Evolutionary conservation across 2,888 invertebrate species (phyloP), one percentile per base, ranked within the genome.

Genomic region (Sarcophaga caerulescens): DNA sequence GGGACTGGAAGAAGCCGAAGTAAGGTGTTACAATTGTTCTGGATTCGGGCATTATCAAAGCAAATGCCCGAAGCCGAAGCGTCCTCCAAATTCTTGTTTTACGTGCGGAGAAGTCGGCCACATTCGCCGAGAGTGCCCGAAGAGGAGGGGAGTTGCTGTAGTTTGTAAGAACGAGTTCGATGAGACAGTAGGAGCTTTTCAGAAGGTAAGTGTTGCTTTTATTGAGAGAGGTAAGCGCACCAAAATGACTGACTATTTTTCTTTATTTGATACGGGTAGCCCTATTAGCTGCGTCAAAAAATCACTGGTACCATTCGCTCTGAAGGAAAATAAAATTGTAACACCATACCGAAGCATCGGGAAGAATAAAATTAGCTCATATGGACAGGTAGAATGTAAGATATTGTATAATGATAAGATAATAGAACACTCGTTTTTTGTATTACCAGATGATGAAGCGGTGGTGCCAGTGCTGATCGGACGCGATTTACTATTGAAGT

Each of bases 21-120:
- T 69, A 11, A 21, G 77, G 11, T 82, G 77, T 23, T 77, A 62
- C 19, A 84, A 84, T 35, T 74, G 74, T n/a, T 76, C 76, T 6
- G 52, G 69, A 12, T 81, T 63, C 60, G 83, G 4, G 4, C 25
- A 25, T 3, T 25, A 4, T 4, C 25, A 25, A 25, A 25, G 25
- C 25, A 25, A 25, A 12, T 80, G 79, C 59, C 79, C 68, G 25
- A 84, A 75, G 59, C 79, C 75, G 47, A 68, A n/a, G 25, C 79
- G 84, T 4, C 79, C 79, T 52, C 69, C 35, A 11, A 77, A 77
- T 21, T 70, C 70, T 2, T 84, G 84, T 25, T 84, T 84, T 35
- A 57, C 47, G 5, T 84, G 84, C 47, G 66, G 63, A 6, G 74
- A 79, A 14, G 47, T 80, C 8, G 84, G 75, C 19, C 74, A 79